Conservation (phyloP, 1,140 invertebrate species). For the Halesus radiatus region DNA sequence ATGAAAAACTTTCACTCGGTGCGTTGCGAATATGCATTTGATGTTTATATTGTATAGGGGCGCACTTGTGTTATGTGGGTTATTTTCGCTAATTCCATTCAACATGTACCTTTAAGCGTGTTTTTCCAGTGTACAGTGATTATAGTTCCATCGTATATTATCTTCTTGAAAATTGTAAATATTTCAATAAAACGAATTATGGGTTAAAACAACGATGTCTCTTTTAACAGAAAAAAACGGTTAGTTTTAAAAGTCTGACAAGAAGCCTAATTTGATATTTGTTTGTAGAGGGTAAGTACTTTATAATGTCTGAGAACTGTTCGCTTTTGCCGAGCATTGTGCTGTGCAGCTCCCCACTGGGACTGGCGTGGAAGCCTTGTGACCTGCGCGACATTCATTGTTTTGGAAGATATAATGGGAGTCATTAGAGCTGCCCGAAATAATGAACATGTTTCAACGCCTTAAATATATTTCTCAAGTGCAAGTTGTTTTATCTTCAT, state of each 20-base stretch:
- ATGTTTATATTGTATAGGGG: background rate
- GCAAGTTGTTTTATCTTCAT: background rate
- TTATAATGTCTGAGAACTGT: no score
- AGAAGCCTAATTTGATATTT: no score
- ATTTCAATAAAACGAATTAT: background rate
- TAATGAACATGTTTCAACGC: background rate
- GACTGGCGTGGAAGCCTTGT: no score
- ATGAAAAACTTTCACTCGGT: slow-evolving; percentile 25
- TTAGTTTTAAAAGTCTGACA: no score
- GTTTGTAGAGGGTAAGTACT: no score
- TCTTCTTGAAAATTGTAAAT: background rate
- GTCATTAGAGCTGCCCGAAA: background rate
- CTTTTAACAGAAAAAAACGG: no score
- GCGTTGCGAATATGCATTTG: background rate
- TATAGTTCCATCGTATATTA: background rate
- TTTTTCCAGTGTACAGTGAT: background rate
- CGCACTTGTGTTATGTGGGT: background rate
- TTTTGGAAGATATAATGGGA: background rate
- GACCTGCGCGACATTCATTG: background rate
- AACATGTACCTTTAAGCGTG: background rate
- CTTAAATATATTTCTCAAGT: background rate
- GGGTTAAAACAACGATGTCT: background rate
- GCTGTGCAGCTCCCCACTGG: no score
- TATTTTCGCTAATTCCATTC: background rate
- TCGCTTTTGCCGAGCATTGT: no score